phyloP scores from a whole-genome alignment of 2,113 vertebrate genomes.

The Sinocyclocheilus anshuiensis region DNA sequence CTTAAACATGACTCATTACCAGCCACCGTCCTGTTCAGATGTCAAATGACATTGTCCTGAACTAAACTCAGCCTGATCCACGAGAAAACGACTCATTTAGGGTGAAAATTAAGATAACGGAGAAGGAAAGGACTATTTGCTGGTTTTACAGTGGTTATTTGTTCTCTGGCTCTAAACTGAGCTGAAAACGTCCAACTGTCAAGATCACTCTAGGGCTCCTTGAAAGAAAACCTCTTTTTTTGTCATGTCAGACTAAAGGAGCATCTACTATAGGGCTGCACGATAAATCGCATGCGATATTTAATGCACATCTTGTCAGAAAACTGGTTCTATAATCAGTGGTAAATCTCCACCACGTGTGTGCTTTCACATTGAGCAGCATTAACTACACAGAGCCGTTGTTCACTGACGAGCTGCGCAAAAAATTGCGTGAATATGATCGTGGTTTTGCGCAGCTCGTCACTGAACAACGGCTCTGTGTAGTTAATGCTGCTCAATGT shows the following conservation, averaged over 20 bases:
- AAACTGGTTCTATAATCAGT: too few relatives aligned
- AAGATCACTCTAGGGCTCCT: background rate
- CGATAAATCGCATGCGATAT: too few relatives aligned
- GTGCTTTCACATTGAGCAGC: too few relatives aligned
- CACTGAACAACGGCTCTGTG: too few relatives aligned
- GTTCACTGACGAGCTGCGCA: too few relatives aligned
- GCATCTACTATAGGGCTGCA: background rate
- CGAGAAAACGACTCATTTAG: background rate
- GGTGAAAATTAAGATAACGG: background rate
- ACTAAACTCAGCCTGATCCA: background rate
- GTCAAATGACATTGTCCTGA: background rate
- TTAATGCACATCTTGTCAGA: too few relatives aligned
- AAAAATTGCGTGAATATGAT: too few relatives aligned
- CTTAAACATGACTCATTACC: background rate
- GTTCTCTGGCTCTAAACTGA: background rate
- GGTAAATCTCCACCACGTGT: too few relatives aligned
- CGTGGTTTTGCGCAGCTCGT: too few relatives aligned
- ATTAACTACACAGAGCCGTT: too few relatives aligned
- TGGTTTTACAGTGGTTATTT: background rate
- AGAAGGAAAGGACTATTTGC: background rate
- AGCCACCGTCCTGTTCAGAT: background rate
- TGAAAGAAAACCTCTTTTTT: background rate
- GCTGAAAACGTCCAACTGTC: background rate
- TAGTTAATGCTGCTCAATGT: too few relatives aligned
- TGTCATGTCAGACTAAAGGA: constrained; percentile 4